Base-by-base conservation (phyloP, 2,888 invertebrate species). In the Drosophila leonis region DNA sequence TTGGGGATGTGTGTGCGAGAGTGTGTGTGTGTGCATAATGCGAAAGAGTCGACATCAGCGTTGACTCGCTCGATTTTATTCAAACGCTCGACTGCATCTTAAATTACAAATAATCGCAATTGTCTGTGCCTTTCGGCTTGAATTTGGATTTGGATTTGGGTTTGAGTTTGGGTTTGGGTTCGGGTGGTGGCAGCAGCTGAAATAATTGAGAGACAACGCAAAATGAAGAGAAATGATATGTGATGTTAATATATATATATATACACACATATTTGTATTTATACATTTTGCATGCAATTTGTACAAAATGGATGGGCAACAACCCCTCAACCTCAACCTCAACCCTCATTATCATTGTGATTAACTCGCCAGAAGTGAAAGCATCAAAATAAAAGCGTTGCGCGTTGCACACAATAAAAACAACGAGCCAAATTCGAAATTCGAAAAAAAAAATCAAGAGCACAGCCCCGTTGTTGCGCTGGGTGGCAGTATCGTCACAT, bases 81-180 rank as follows among this genome's bases (percentile, higher is more conserved):
- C 79, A 83, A 90, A 90, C 85, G 92, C 92, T 88, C 90, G 91
- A 86, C 82, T 90, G 91, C 92, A 83, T 91, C 91, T 91, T 90
- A 75, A 91, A 92, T 91, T 91, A 90, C 92, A 91, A 91, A 88
- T 90, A 91, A 90, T 91, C 89, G 88, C 90, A 90, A 90, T 90
- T 90, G 90, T 87, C 80, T 90, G 72, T 49, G 54, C 55, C 66
- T 65, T 51, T 31, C 49, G 37, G 44, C 49, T 33, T 24, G 55
- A 31, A 31, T 49, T 49, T 31, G 33, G 49, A 64, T 37, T 57
- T 41, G 51, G n/a, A 4, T 41, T 57, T 60, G 62, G 66, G 55
- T 46, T 65, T 46, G 48, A 12, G 31, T 59, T 35, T 59, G 41
- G 27, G 55, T 55, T 64, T 61, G 61, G 65, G 54, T 24, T 69